These are phyloP conservation scores for Lasius fuliginosus DNA, from an alignment of 2,888 invertebrate species.

Conservation along the genomic window DNA sequence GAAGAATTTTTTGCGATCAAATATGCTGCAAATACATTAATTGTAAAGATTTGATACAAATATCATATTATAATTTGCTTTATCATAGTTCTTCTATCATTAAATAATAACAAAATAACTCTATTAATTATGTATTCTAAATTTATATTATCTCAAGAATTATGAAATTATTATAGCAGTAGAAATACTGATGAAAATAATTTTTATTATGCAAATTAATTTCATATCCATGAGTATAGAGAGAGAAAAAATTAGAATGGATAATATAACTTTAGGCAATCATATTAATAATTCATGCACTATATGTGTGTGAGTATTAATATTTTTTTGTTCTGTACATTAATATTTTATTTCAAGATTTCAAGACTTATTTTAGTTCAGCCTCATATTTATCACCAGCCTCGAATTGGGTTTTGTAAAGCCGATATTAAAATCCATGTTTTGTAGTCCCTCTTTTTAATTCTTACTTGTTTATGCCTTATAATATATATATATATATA, in stretches of 20 bases:
- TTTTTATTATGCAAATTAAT: neutral
- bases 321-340: constrained; percentile 12
- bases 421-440: constrained; percentile 93
- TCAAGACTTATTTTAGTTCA: too few species aligned
- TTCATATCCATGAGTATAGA: neutral
- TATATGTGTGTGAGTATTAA: neutral
- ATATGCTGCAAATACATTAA: too few species aligned
- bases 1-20: too few species aligned
- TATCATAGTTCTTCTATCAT: too few species aligned
- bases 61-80: too few species aligned
- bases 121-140: too few species aligned
- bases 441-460: constrained; percentile 90
- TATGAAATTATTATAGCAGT: neutral
- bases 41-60: too few species aligned
- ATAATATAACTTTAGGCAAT: neutral
- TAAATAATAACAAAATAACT: too few species aligned
- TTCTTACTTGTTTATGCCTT: constrained; percentile 94
- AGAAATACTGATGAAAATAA: neutral
- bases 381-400: constrained; percentile 84
- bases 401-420: constrained; percentile 88
- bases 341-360: neutral
- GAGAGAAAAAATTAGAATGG: neutral
- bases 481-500: too few species aligned
- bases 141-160: neutral
- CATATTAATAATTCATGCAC: neutral